phyloP scores from a whole-genome alignment of 1,140 invertebrate genomes.

The Nephotettix cincticeps region DNA sequence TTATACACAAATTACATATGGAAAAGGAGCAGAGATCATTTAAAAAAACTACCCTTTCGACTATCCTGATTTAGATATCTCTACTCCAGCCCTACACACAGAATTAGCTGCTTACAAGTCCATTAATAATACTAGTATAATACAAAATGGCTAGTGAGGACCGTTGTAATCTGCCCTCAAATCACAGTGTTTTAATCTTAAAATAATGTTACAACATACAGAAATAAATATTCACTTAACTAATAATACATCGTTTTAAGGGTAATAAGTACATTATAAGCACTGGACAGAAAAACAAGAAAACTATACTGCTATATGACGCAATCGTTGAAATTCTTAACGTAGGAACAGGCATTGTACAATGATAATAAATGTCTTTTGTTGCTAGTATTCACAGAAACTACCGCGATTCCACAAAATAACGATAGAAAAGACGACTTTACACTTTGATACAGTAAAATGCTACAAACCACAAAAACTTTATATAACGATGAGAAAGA shows the following conservation, averaged over 20 bases:
- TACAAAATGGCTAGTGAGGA: conserved; percentile 4
- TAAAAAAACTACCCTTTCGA: background rate
- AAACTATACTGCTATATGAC: background rate
- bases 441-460: too few relatives aligned
- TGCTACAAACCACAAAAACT: too few relatives aligned
- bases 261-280: background rate
- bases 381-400: too few relatives aligned
- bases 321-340: background rate
- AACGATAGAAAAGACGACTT: too few relatives aligned
- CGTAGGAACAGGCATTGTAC: background rate
- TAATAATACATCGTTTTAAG: background rate
- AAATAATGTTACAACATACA: too few relatives aligned
- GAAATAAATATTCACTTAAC: background rate
- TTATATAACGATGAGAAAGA: too few relatives aligned
- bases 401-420: too few relatives aligned
- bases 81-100: background rate
- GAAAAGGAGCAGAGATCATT: background rate
- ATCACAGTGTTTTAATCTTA: conserved; percentile 1
- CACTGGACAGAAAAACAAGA: background rate
- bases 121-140: background rate
- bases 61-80: background rate
- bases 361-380: background rate
- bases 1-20: background rate
- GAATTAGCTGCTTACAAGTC: background rate
- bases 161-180: background rate